These are phyloP conservation scores for Auanema freiburgensis DNA, from an alignment of 2,888 invertebrate genomes.

Conservation along the genomic window DNA sequence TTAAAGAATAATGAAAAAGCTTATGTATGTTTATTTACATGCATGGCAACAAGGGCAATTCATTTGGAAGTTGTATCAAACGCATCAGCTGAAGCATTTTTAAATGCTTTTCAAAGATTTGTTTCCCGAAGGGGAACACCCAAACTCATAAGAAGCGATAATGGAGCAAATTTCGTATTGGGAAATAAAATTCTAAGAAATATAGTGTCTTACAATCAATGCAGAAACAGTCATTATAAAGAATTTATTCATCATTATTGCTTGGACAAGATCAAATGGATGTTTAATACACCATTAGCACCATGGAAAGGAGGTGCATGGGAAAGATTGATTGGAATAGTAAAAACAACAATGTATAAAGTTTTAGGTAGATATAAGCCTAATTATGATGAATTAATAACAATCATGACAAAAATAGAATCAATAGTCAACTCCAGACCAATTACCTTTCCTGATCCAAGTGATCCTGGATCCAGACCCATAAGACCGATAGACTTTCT, in stretches of 20 bases:
- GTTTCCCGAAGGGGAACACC: slow-evolving; percentile 2
- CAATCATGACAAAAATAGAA: slow-evolving; percentile 4
- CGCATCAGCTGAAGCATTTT: neutral
- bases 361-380: neutral
- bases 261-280: too few species aligned
- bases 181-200: slow-evolving; percentile 5
- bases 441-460: neutral
- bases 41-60: neutral
- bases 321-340: slow-evolving; percentile 9
- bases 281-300: too few species aligned
- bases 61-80: slow-evolving; percentile 5
- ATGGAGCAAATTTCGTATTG: neutral
- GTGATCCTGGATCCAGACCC: neutral
- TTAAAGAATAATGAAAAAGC: too few species aligned
- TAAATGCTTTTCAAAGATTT: too few species aligned
- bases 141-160: neutral
- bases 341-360: neutral
- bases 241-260: neutral
- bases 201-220: too few species aligned
- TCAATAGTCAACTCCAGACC: slow-evolving; percentile 7
- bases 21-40: slow-evolving; percentile 5
- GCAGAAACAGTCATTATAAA: too few species aligned
- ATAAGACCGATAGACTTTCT: slow-evolving; percentile 3
- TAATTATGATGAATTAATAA: neutral
- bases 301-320: too few species aligned